Evolutionary conservation across 2,113 vertebrate species (phyloP).

Genomic region (Paratilapia polleni): DNA sequence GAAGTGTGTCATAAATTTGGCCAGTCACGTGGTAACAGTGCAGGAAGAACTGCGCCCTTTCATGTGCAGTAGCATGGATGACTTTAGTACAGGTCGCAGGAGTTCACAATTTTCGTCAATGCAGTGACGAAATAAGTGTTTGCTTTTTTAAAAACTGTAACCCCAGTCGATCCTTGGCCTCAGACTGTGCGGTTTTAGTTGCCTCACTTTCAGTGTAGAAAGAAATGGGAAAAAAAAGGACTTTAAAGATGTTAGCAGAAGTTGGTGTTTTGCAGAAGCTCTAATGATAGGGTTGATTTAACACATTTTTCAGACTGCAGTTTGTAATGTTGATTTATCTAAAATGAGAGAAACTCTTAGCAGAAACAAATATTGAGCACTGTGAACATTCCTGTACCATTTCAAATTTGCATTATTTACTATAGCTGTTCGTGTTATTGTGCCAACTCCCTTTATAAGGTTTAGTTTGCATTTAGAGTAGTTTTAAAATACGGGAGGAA

Average conservation of each 20-base stretch:
- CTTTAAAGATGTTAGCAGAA: background rate
- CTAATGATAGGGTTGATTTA: background rate
- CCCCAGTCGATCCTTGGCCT: background rate
- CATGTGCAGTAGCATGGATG: background rate
- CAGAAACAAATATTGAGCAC: conserved; percentile 3
- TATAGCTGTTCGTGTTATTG: conserved; percentile 7
- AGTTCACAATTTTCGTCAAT: background rate
- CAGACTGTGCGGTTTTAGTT: background rate
- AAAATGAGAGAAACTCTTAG: background rate
- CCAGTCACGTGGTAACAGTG: background rate
- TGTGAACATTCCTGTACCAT: background rate
- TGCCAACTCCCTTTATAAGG: background rate
- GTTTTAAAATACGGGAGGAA: background rate
- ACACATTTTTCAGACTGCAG: background rate
- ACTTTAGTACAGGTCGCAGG: background rate
- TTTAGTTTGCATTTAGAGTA: conserved; percentile 42
- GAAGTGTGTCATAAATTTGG: background rate
- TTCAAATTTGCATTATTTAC: conserved; percentile 21
- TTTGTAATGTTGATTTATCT: background rate
- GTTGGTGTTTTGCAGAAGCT: background rate
- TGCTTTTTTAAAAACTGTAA: background rate
- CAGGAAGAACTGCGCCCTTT: background rate
- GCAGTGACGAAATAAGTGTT: background rate
- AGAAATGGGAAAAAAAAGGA: background rate
- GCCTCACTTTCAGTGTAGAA: background rate